Conservation (phyloP, 2,113 vertebrate genomes). For the Acanthochromis polyacanthus region DNA sequence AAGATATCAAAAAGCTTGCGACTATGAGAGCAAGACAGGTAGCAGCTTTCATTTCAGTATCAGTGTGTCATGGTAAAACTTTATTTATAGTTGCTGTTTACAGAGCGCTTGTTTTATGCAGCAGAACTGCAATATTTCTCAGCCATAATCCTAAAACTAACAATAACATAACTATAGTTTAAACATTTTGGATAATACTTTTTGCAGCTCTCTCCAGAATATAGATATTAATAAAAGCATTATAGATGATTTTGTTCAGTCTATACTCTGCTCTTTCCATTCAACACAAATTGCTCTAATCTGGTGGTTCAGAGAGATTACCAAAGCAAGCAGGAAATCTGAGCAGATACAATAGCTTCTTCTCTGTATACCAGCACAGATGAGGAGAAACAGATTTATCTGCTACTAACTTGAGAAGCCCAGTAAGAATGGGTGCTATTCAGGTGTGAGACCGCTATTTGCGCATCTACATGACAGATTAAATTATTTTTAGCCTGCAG, state of each 20-base stretch:
- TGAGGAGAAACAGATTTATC: constrained; percentile 73
- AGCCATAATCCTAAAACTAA: neutral
- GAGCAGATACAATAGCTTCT: constrained; percentile 52
- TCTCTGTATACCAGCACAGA: constrained; percentile 46
- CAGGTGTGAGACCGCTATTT: constrained; percentile 75
- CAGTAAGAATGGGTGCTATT: constrained; percentile 76
- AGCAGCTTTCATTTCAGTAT: neutral
- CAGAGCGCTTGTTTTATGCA: constrained; percentile 4
- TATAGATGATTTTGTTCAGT: constrained; percentile 37
- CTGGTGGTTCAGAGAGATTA: constrained; percentile 69
- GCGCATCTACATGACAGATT: constrained; percentile 79
- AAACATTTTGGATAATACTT: constrained; percentile 16
- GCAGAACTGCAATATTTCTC: neutral
- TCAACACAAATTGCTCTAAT: constrained; percentile 61
- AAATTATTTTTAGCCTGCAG: constrained; percentile 81
- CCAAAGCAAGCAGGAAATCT: constrained; percentile 56
- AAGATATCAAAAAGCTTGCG: constrained; percentile 1
- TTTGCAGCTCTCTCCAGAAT: neutral
- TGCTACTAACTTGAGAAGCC: constrained; percentile 62
- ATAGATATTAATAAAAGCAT: constrained; percentile 30
- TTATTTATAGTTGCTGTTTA: constrained; percentile 13
- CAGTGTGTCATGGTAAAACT: neutral
- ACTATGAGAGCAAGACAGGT: neutral
- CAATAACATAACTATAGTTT: neutral
- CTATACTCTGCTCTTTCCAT: constrained; percentile 1